These are phyloP conservation scores for Lordiphosa stackelbergi DNA, from an alignment of 1,140 invertebrate species.

Conservation along the genomic window DNA sequence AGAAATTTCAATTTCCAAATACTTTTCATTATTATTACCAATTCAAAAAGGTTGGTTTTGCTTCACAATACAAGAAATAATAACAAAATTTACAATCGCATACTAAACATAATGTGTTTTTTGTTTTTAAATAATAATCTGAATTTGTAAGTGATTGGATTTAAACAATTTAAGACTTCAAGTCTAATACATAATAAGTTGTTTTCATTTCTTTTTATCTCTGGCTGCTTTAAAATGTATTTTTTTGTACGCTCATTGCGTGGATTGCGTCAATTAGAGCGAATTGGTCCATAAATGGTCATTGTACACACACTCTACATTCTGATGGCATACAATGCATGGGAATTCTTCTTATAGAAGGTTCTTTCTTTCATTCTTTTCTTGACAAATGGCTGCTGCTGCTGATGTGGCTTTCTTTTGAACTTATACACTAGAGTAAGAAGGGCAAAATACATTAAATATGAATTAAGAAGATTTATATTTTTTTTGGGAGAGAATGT, in stretches of 20 bases:
- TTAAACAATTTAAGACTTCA: slow-evolving; percentile 66
- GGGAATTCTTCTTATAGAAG: slow-evolving; percentile 75
- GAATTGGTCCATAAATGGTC: slow-evolving; percentile 76
- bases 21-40: slow-evolving; percentile 54
- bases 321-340: slow-evolving; percentile 40
- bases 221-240: slow-evolving; percentile 18
- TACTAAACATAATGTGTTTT: slow-evolving; percentile 41
- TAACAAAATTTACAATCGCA: slow-evolving; percentile 49
- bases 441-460: slow-evolving; percentile 37
- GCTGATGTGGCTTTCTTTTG: slow-evolving; percentile 7
- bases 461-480: slow-evolving; percentile 14
- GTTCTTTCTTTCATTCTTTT: slow-evolving; percentile 30
- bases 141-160: slow-evolving; percentile 13
- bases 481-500: neutral
- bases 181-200: slow-evolving; percentile 63
- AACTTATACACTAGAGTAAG: slow-evolving; percentile 27
- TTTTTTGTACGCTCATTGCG: slow-evolving; percentile 68
- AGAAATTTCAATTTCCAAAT: slow-evolving; percentile 72
- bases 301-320: slow-evolving; percentile 45
- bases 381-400: slow-evolving; percentile 32
- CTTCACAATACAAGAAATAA: slow-evolving; percentile 28
- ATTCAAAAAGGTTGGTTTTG: slow-evolving; percentile 48
- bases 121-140: slow-evolving; percentile 32
- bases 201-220: slow-evolving; percentile 5
- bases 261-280: slow-evolving; percentile 74